Conservation (phyloP, 2,797 vertebrate species). For the Hoplostethus atlanticus region DNA sequence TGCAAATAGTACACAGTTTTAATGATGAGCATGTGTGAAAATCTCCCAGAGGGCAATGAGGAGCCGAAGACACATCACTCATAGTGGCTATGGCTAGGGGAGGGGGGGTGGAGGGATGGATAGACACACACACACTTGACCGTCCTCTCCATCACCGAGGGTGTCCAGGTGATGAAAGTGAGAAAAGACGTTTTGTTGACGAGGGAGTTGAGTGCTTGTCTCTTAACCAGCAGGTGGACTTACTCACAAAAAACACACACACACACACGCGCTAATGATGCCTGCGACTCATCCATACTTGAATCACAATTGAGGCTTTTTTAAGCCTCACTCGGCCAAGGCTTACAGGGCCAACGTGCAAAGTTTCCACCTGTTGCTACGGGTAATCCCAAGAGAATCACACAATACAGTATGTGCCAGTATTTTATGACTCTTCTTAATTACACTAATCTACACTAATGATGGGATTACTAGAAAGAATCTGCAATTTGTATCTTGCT, state of each 20-base stretch:
- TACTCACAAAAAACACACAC: slow-evolving; percentile 5
- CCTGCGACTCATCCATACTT: not conserved
- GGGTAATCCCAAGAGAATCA: too few relatives aligned
- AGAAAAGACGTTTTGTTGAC: not conserved
- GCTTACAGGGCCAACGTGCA: too few relatives aligned
- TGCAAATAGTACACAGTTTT: not conserved
- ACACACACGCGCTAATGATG: not conserved
- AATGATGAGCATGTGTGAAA: not conserved
- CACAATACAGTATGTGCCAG: not conserved
- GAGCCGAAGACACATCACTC: not conserved
- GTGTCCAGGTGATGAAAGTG: not conserved
- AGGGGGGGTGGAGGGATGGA: not conserved
- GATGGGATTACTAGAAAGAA: not conserved
- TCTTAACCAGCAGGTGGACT: not conserved
- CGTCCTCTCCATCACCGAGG: not conserved
- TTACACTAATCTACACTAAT: not conserved
- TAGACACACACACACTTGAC: not conserved
- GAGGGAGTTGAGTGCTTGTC: not conserved
- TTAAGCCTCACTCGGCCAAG: too few relatives aligned
- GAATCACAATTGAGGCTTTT: too few relatives aligned
- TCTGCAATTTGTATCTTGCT: not conserved
- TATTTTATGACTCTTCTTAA: not conserved
- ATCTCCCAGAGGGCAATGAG: not conserved
- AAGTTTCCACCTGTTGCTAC: too few relatives aligned
- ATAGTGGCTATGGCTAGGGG: not conserved